Conservation (phyloP, 2,113 vertebrate genomes). For the Melanocharis versteri region DNA sequence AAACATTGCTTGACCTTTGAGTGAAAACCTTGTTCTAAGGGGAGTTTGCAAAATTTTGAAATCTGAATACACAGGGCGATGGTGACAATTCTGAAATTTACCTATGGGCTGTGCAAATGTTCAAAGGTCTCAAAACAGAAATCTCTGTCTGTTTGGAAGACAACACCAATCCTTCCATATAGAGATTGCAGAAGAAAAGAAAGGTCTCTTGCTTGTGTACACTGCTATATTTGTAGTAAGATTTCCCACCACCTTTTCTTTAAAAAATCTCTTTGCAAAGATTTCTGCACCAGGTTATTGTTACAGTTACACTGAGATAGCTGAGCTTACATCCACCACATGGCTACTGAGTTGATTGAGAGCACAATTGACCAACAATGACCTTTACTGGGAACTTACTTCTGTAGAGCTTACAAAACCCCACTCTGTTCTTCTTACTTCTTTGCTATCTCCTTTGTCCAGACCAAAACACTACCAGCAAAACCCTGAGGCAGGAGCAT, state of each 20-base stretch:
- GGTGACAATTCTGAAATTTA: slow-evolving; percentile 74
- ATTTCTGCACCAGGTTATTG: background rate
- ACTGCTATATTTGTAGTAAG: background rate
- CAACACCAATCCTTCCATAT: background rate
- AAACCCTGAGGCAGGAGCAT: rapidly evolving
- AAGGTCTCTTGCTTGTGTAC: background rate
- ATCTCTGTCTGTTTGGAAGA: slow-evolving; percentile 25
- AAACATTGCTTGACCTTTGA: slow-evolving; percentile 7
- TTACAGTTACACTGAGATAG: background rate
- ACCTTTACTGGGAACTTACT: background rate
- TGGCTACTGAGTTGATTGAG: background rate
- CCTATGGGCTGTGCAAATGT: slow-evolving; percentile 69
- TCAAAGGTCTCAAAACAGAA: slow-evolving; percentile 57
- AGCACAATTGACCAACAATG: background rate
- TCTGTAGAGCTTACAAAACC: background rate
- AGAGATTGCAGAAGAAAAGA: background rate
- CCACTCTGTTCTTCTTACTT: background rate
- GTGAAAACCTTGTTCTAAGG: background rate
- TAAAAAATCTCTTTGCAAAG: background rate
- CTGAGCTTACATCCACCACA: background rate
- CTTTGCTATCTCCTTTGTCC: background rate
- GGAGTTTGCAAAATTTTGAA: slow-evolving; percentile 37
- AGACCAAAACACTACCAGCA: background rate
- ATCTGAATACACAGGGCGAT: slow-evolving; percentile 3
- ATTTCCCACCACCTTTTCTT: background rate